Conservation (phyloP, 2,888 invertebrate genomes). For the Apamea monoglypha region DNA sequence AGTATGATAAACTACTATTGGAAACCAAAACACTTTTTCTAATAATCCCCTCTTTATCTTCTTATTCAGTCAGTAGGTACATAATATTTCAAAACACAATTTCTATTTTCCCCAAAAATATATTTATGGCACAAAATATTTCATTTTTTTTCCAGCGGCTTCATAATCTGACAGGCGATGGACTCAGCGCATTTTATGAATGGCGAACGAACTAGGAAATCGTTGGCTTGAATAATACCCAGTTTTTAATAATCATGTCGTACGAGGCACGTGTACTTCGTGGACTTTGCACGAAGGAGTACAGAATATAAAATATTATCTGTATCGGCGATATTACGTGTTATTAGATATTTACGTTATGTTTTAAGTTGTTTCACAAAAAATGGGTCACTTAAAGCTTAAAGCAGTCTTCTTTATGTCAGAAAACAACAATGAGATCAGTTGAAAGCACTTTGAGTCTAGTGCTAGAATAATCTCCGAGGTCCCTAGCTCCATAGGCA, state of each 20-base stretch:
- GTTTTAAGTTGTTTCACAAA: neutral
- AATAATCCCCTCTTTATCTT: constrained; percentile 23
- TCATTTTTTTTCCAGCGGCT: constrained; percentile 47
- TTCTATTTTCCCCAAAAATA: constrained; percentile 36
- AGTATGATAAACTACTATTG: neutral
- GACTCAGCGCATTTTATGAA: constrained; percentile 63
- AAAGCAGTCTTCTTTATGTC: neutral
- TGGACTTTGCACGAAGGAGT: constrained; percentile 31
- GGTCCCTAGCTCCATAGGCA: neutral
- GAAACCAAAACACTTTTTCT: neutral
- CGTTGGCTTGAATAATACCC: constrained; percentile 56
- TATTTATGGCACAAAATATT: constrained; percentile 38
- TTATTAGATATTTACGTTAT: neutral
- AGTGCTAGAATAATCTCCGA: neutral
- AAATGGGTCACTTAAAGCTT: neutral
- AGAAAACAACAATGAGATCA: neutral
- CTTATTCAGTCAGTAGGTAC: neutral
- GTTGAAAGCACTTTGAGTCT: neutral
- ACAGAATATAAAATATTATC: neutral
- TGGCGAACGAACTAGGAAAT: constrained; percentile 58
- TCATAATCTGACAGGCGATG: constrained; percentile 59
- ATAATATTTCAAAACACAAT: constrained; percentile 36
- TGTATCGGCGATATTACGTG: neutral
- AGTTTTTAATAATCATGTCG: constrained; percentile 53
- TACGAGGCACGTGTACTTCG: constrained; percentile 1